Conservation (phyloP, 2,797 vertebrate genomes). For the Mus spretus region DNA sequence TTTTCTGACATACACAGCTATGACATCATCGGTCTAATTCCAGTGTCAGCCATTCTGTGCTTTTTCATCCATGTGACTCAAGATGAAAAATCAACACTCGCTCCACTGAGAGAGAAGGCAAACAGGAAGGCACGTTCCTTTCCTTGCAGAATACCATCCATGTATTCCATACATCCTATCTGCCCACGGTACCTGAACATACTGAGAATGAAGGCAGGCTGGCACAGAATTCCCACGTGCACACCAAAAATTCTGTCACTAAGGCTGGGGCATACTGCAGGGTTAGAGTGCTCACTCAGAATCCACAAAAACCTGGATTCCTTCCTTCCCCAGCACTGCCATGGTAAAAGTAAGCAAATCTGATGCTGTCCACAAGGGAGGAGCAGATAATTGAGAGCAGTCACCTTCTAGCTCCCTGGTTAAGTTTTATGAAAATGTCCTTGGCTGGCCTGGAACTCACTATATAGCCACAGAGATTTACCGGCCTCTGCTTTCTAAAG, state of each 20-base stretch:
- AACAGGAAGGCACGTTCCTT: neutral
- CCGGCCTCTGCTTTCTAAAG: neutral
- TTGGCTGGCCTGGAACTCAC: neutral
- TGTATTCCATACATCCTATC: neutral
- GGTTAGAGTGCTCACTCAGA: neutral
- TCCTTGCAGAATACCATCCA: neutral
- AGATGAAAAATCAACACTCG: neutral
- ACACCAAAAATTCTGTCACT: neutral
- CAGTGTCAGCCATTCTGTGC: neutral
- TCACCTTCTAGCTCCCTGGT: slow-evolving; percentile 3
- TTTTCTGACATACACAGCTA: neutral
- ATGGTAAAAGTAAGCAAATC: too few relatives aligned
- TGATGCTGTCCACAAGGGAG: neutral
- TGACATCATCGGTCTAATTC: neutral
- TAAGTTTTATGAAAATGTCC: slow-evolving; percentile 16
- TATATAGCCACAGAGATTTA: neutral
- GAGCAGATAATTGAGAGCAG: neutral
- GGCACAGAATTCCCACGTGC: neutral
- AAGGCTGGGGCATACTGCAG: neutral
- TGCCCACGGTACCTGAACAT: neutral
- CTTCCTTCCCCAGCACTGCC: neutral
- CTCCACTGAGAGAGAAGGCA: neutral
- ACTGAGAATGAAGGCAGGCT: neutral
- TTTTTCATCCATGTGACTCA: neutral
- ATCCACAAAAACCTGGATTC: neutral